Base-by-base conservation (phyloP, 1,140 invertebrate genomes). In the Saccostrea cuccullata region DNA sequence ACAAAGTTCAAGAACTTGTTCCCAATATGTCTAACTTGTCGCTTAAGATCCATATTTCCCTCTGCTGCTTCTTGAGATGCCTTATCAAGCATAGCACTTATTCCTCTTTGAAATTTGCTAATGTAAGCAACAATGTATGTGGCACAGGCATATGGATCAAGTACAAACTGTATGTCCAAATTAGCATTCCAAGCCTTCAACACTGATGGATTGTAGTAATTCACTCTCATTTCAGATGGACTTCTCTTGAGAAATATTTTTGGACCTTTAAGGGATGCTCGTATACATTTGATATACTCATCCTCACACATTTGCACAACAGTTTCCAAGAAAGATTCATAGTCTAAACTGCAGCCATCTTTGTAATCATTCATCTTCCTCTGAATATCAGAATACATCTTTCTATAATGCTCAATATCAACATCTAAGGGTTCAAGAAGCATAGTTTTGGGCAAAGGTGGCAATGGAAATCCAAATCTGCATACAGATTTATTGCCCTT, bases 101-200 rank as follows among this genome's bases (percentile, higher is more conserved):
- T 91, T 9, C 90, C 90, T 77, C 88, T 87, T 40, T 91, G 89
- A 17, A 47, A 82, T 77, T 91, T 92, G 47, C 84, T 77, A 23
- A 90, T 90, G 82, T 89, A 89, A 26, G 84, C 47, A 30, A 73
- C 86, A 73, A 91, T 90, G 84, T 89, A 92, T 26, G 55, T 26
- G 17, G 86, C 89, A 89, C 90, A 90, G 36, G 89, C 88, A 88
- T 92, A 91, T 11, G 58, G 73, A 89, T 91, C 91, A 26, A 92
- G 55, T 56, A 92, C 87, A 85, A 87, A 91, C 60, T 91, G 90
- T 15, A 91, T 86, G 36, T 91, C 84, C 67, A 84, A 83, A 82
- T 89, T 89, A 47, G 89, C 86, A 73, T 83, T 55, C 89, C 89
- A 89, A 55, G 58, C 83, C 36, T 82, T 55, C n/a, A 87, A 47